A percentile compares a stretch with the other conserved stretches of the same genome.
Evolutionary conservation across 2,888 invertebrate species (phyloP).

Genomic region (Cantharis flavilabris): DNA sequence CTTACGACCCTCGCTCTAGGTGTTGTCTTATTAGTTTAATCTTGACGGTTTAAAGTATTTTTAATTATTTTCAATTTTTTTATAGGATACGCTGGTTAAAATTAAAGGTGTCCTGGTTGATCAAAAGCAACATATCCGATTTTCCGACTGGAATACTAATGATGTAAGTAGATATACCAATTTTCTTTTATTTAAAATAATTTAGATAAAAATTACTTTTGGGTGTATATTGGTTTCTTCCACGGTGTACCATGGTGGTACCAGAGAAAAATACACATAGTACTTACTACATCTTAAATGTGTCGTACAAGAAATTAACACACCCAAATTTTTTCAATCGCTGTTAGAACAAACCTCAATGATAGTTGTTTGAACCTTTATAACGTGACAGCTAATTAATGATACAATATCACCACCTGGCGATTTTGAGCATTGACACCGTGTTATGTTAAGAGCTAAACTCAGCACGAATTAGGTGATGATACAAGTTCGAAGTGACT

Average conservation of each 20-base stretch:
- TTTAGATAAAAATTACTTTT: too few species aligned
- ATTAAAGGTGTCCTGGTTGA: conserved; percentile 82
- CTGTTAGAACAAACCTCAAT: not conserved
- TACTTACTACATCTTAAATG: too few species aligned
- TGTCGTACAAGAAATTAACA: not conserved
- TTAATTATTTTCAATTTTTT: not conserved
- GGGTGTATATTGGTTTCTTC: too few species aligned
- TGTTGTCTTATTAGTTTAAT: conserved; percentile 44
- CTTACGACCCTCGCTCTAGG: conserved; percentile 37
- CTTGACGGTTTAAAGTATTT: not conserved
- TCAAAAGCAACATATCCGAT: conserved; percentile 91
- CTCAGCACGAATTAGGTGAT: conserved; percentile 15
- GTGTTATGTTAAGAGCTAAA: conserved; percentile 10
- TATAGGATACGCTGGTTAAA: conserved; percentile 84
- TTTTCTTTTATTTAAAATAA: not conserved
- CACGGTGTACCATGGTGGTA: too few species aligned
- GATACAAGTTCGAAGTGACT: conserved; percentile 20
- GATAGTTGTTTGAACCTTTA: not conserved
- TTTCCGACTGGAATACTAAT: conserved; percentile 89
- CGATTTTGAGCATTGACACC: conserved; percentile 30
- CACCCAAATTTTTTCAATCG: not conserved
- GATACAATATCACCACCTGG: conserved; percentile 37
- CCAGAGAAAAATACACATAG: too few species aligned
- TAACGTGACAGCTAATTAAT: conserved; percentile 33
- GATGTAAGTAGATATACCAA: conserved; percentile 81